phyloP scores from a whole-genome alignment of 2,888 invertebrate species.

The Troides aeacus region DNA sequence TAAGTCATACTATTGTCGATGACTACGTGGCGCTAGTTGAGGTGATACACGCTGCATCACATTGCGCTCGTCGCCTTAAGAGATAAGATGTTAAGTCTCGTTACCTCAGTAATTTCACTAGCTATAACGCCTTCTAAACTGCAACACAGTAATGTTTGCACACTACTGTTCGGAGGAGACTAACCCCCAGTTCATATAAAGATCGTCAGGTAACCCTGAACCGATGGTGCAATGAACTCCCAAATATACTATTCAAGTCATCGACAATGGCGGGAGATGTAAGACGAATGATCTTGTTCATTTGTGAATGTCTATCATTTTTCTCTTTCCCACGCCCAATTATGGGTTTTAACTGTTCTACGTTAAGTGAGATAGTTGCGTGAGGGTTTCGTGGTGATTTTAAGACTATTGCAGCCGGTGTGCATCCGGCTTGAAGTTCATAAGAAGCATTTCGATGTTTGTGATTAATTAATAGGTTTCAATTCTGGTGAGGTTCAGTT shows the following conservation, averaged over 20 bases:
- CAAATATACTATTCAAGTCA: constrained; percentile 36
- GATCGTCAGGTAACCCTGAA: constrained; percentile 3
- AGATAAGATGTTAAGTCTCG: too few species aligned
- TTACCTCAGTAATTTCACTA: too few species aligned
- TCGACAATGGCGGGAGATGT: constrained; percentile 39
- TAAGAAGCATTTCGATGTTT: constrained; percentile 48
- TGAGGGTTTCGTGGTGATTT: neutral
- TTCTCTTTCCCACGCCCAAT: constrained; percentile 7
- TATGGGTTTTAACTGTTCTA: constrained; percentile 5
- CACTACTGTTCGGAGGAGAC: too few species aligned
- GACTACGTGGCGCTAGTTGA: too few species aligned
- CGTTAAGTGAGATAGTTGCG: constrained; percentile 1
- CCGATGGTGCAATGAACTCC: constrained; percentile 21
- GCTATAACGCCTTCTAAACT: too few species aligned
- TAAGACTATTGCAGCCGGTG: constrained; percentile 22
- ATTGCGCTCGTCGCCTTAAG: too few species aligned
- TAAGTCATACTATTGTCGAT: too few species aligned
- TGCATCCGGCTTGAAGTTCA: constrained; percentile 52
- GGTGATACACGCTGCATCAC: too few species aligned
- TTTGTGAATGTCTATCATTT: constrained; percentile 32
- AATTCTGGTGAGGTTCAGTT: constrained; percentile 27
- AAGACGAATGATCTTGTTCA: constrained; percentile 47
- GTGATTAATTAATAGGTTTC: constrained; percentile 56
- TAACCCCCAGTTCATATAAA: neutral
- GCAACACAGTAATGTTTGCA: too few species aligned